phyloP scores from a whole-genome alignment of 2,888 invertebrate species.

The Tipula vernalis region DNA sequence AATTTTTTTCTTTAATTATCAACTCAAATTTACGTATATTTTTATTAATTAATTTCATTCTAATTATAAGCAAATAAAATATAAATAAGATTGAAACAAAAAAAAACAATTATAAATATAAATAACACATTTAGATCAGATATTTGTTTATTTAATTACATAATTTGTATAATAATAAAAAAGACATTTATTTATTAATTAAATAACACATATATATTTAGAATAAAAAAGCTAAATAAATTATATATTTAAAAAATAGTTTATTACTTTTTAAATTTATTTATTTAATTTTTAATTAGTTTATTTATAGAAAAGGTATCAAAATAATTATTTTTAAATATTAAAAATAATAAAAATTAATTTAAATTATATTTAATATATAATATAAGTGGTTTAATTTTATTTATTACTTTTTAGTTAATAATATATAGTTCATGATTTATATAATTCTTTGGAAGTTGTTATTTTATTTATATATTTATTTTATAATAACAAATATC shows the following conservation, averaged over 20 bases:
- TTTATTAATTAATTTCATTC: background rate
- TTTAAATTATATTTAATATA: background rate
- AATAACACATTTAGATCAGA: background rate
- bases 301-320: background rate
- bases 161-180: background rate
- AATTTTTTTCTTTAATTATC: background rate
- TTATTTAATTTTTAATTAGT: background rate
- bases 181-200: background rate
- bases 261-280: background rate
- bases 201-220: background rate
- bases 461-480: background rate
- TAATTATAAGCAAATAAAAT: background rate
- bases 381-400: background rate
- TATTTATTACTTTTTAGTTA: background rate
- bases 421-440: background rate
- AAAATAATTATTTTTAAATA: background rate
- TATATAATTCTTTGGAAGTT: background rate
- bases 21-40: background rate
- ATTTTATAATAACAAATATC: background rate
- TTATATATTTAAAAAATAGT: background rate
- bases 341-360: background rate
- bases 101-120: background rate
- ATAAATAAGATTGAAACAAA: background rate
- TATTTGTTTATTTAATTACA: background rate
- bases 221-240: background rate